Evolutionary conservation across 2,797 vertebrate genomes (phyloP).

Genomic region (Diplodus puntazzo): DNA sequence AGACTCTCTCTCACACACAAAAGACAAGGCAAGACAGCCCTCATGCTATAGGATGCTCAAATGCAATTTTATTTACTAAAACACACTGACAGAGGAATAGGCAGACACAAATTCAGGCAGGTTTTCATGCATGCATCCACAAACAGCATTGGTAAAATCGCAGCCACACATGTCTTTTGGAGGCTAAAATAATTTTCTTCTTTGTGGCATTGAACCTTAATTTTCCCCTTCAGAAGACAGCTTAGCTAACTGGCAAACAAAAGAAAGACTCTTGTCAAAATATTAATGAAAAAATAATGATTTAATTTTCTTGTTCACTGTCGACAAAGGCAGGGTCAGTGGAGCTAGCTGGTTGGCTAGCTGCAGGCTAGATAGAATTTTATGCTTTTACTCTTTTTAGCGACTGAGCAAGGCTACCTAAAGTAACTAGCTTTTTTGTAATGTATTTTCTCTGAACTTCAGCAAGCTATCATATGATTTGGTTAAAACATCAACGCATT

Average conservation of each 20-base stretch:
- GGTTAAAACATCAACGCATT: too few species aligned
- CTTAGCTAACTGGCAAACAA: neutral
- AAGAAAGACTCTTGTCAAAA: neutral
- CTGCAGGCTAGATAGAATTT: neutral
- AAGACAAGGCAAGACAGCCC: neutral
- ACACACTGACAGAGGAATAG: slow-evolving; percentile 3
- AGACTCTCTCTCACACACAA: slow-evolving; percentile 9
- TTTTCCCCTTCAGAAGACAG: neutral
- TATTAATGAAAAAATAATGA: neutral
- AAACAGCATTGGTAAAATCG: neutral
- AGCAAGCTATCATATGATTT: too few species aligned
- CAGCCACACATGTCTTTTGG: neutral
- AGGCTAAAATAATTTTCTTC: neutral
- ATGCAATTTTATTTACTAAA: neutral
- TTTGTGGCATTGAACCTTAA: neutral
- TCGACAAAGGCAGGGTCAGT: neutral
- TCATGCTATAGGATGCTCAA: neutral
- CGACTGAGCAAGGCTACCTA: neutral
- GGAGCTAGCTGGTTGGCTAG: neutral
- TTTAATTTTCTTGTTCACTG: neutral
- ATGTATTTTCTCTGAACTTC: too few species aligned
- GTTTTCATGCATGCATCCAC: neutral
- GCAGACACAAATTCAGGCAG: neutral
- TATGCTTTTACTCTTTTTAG: neutral
- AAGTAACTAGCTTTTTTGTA: neutral